Evolutionary conservation across 2,113 vertebrate genomes (phyloP), one percentile per base, ranked within the genome.

Genomic region (Ceyx melanurus): DNA sequence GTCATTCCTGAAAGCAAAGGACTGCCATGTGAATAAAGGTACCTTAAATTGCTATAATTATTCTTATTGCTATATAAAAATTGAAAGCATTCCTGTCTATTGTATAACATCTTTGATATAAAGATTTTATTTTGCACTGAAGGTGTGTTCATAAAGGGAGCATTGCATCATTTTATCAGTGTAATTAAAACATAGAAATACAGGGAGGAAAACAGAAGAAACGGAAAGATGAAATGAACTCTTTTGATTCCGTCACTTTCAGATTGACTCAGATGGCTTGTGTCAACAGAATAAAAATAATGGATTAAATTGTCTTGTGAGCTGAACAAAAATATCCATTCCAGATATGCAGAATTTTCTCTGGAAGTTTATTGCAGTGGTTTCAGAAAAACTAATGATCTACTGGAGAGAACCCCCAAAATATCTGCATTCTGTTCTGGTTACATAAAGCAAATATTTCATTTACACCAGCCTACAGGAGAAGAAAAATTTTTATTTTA

Each of bases 161-260:
- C 3, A 28, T 21, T 40, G 5, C 14, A 35, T 73, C 13, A 45
- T 12, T 79, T 56, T 22, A 22, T 67, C 5, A 12, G 4, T 51
- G 29, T 21, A 70, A 61, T 28, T 22, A n/a, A 61, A 77, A 35
- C 17, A 31, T 9, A 60, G 11, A 50, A 19, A 58, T 16, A 51
- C 0, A 1, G 5, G 2, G 12, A 15, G 64, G 3, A 5, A 12
- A 35, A 2, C 7, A 53, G 64, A 45, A 22, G 4, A 48, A 91
- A 28, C 5, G 58, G 25, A 56, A 84, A 66, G 25, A n/a, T 9
- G 5, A 16, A 7, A 7, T 62, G 35, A 56, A 35, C 12, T 58
- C 2, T 28, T 53, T 77, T 21, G 10, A 2, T 62, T 76, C 50
- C 4, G 77, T 83, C 83, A 3, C n/a, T 80, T 65, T 86, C 42